A percentile compares a stretch with the other conserved stretches of the same genome.
Conservation (phyloP, 2,113 vertebrate genomes). For the Hippopotamus amphibius region DNA sequence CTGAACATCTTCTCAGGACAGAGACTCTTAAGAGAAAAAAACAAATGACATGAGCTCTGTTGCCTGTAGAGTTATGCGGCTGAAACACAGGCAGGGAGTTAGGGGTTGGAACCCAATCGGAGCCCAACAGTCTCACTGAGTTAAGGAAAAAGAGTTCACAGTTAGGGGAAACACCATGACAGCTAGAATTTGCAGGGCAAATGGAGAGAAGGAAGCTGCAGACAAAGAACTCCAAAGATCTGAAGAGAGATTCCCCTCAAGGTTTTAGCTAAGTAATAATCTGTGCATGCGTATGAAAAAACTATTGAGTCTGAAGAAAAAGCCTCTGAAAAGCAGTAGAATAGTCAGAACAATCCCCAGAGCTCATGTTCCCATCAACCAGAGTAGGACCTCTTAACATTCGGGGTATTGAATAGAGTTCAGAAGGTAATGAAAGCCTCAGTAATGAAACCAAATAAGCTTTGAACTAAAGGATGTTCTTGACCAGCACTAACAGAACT, state of each 20-base stretch:
- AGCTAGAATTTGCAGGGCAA: background rate
- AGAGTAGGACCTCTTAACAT: background rate
- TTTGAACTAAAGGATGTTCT: slow-evolving; percentile 32
- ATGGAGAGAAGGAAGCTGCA: background rate
- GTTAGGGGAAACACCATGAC: background rate
- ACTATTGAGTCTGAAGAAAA: background rate
- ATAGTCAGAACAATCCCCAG: background rate
- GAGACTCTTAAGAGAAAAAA: background rate
- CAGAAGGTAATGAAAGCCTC: background rate
- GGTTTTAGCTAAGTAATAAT: background rate
- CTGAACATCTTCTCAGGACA: background rate
- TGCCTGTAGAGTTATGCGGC: background rate
- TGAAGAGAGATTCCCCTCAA: background rate
- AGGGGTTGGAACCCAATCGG: background rate
- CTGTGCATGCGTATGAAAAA: background rate
- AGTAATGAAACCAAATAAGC: background rate
- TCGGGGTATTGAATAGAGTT: background rate
- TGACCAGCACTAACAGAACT: background rate
- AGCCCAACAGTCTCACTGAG: background rate
- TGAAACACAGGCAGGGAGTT: background rate
- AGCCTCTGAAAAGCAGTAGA: background rate
- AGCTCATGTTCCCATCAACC: background rate
- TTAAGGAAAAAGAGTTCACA: background rate
- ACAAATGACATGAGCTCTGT: background rate
- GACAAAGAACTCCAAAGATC: background rate